A percentile compares a stretch with the other conserved stretches of the same genome.
These are phyloP conservation scores for Tridacna crocea DNA, from an alignment of 2,888 invertebrate genomes.

Conservation along the genomic window DNA sequence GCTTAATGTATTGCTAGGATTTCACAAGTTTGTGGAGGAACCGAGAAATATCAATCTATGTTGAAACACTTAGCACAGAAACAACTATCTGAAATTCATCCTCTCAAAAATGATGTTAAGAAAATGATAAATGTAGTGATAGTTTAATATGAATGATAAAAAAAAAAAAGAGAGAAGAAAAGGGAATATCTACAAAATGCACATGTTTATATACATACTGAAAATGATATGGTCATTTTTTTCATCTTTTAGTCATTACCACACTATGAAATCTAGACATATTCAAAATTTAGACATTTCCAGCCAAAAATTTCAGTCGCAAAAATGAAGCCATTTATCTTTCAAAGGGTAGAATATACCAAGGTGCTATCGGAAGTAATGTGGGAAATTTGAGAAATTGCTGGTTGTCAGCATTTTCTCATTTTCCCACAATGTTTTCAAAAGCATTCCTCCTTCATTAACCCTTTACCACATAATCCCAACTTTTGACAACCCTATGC, in stretches of 20 bases:
- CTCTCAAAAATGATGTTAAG: neutral
- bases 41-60: no score
- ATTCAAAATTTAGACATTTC: no score
- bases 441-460: neutral
- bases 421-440: neutral
- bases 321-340: no score
- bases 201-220: conserved; percentile 1
- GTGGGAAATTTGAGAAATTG: no score
- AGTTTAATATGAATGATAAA: neutral
- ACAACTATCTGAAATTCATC: neutral
- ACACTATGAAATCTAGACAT: no score
- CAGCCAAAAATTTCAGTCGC: no score
- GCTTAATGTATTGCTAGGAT: neutral
- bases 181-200: conserved; percentile 10
- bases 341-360: no score
- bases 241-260: neutral
- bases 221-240: conserved; percentile 24
- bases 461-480: no score
- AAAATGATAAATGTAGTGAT: neutral
- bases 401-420: neutral
- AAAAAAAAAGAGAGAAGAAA: neutral
- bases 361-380: no score
- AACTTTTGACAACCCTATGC: no score
- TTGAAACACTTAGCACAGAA: no score
- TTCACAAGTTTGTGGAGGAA: neutral